Conservation (phyloP, 2,888 invertebrate genomes). For the Aspidiotus destructor region DNA sequence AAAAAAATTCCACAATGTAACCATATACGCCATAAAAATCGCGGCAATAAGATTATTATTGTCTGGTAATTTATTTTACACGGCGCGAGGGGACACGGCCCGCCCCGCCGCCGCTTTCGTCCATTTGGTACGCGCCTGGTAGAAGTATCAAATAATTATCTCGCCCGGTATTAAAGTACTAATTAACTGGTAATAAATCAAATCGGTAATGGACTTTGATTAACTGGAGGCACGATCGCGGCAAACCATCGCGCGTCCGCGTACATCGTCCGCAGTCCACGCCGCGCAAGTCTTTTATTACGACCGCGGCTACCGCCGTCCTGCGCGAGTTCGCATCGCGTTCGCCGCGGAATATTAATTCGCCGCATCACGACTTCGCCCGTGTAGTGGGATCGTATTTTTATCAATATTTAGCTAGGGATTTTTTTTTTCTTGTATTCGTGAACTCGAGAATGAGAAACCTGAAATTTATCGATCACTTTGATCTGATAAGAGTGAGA, state of each 20-base stretch:
- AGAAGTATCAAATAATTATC: constrained; percentile 29
- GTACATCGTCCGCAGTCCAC: neutral
- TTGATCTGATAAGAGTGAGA: too few relatives aligned
- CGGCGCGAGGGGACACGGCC: constrained; percentile 14
- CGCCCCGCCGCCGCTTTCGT: constrained; percentile 11
- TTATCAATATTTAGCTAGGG: neutral
- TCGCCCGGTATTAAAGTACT: constrained; percentile 27
- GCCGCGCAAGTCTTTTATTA: constrained; percentile 22
- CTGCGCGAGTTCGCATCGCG: neutral
- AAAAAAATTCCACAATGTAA: constrained; percentile 23
- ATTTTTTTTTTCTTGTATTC: neutral
- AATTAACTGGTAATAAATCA: constrained; percentile 30
- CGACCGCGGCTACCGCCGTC: constrained; percentile 16
- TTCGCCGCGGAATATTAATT: neutral
- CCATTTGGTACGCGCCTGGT: neutral
- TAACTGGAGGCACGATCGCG: constrained; percentile 28
- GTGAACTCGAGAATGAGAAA: neutral
- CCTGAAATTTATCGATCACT: neutral
- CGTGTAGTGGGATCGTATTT: neutral
- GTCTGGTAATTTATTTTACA: constrained; percentile 27
- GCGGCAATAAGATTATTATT: constrained; percentile 7
- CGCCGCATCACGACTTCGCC: neutral
- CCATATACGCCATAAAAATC: constrained; percentile 29
- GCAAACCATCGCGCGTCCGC: neutral
- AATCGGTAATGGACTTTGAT: constrained; percentile 28